These are phyloP conservation scores for Andrena bucephala DNA, from an alignment of 2,888 invertebrate species.

Conservation along the genomic window DNA sequence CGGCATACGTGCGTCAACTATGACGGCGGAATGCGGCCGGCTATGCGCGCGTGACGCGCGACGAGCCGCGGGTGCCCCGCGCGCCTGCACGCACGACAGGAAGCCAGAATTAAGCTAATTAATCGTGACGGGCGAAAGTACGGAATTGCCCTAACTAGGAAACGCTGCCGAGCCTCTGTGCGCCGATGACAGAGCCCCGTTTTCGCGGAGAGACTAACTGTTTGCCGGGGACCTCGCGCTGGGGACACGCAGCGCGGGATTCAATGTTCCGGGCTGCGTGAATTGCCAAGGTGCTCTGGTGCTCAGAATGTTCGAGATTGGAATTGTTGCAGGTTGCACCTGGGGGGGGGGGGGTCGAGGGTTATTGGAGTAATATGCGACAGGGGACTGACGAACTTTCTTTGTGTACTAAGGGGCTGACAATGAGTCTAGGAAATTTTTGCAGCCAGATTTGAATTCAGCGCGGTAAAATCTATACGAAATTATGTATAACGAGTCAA, in stretches of 20 bases:
- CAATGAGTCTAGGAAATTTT: too few relatives aligned
- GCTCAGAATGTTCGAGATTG: too few relatives aligned
- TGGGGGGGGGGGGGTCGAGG: too few relatives aligned
- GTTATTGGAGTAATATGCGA: too few relatives aligned
- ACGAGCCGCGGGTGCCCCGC: conserved; percentile 31
- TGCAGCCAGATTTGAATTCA: too few relatives aligned
- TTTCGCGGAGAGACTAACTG: conserved; percentile 2
- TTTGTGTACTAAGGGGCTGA: too few relatives aligned
- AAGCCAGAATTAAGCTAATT: conserved; percentile 82
- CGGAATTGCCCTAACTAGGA: conserved; percentile 78
- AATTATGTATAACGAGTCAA: too few relatives aligned
- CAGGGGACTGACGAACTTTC: too few relatives aligned
- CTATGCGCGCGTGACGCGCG: conserved; percentile 59
- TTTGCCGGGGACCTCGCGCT: neutral
- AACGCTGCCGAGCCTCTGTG: conserved; percentile 54
- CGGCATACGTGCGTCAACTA: conserved; percentile 66
- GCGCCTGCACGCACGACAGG: conserved; percentile 76
- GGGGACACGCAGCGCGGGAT: neutral
- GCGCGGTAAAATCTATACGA: too few relatives aligned
- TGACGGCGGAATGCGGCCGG: conserved; percentile 67
- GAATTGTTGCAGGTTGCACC: too few relatives aligned
- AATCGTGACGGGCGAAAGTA: conserved; percentile 80
- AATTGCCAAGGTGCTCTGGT: too few relatives aligned
- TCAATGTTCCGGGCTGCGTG: neutral
- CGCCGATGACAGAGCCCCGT: neutral